Evolutionary conservation across 1,140 invertebrate species (phyloP).

Genomic region (Paraescarpia echinospica): DNA sequence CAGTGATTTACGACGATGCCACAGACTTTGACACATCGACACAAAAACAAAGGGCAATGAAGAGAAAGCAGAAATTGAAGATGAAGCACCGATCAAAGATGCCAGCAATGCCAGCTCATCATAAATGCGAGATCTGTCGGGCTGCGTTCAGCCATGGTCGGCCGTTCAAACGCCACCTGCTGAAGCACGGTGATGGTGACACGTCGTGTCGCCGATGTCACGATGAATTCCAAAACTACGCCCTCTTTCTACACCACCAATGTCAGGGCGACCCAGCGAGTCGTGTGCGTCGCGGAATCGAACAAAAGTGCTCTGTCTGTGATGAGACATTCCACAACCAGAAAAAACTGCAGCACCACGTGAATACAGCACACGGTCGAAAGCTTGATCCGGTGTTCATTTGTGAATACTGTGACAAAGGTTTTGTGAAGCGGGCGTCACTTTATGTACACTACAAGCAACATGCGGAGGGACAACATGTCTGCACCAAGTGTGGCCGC

Average conservation of each 20-base stretch:
- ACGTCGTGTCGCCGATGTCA: neutral
- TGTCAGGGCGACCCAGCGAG: constrained; percentile 21
- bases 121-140: constrained; percentile 12
- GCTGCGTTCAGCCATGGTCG: neutral
- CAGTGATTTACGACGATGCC: neutral
- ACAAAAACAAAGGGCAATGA: neutral
- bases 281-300: constrained; percentile 11
- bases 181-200: constrained; percentile 5
- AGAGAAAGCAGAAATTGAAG: neutral
- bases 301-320: constrained; percentile 28
- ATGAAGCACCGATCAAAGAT: neutral
- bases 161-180: constrained; percentile 17
- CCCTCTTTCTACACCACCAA: constrained; percentile 24
- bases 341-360: constrained; percentile 19
- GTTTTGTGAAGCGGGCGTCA: constrained; percentile 31
- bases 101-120: neutral
- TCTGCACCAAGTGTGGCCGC: constrained; percentile 45
- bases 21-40: neutral
- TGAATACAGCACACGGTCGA: constrained; percentile 10
- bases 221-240: neutral
- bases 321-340: constrained; percentile 25
- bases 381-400: constrained; percentile 3
- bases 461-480: constrained; percentile 36
- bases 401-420: constrained; percentile 36
- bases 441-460: neutral